phyloP scores from a whole-genome alignment of 2,797 vertebrate species.

The Poeciliopsis presidionis region DNA sequence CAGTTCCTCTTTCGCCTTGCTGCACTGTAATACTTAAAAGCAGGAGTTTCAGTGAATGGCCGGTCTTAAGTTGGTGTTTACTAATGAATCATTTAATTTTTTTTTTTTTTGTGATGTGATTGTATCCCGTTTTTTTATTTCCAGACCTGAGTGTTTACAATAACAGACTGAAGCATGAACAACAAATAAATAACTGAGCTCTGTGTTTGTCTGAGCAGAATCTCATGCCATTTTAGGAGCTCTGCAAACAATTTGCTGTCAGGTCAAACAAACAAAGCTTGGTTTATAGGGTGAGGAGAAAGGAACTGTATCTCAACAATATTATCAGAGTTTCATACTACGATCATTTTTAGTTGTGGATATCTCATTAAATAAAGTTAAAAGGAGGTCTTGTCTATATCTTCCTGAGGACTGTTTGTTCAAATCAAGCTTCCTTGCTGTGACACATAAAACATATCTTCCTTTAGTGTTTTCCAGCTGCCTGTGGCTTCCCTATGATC shows the following conservation, averaged over 20 bases:
- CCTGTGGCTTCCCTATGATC: conserved; percentile 48
- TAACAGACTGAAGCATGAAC: conserved; percentile 23
- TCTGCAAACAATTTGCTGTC: conserved; percentile 39
- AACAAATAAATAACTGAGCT: conserved; percentile 25
- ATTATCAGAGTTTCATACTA: conserved; percentile 9
- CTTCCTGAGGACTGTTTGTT: conserved; percentile 28
- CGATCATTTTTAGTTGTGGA: background rate
- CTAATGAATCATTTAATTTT: conserved; percentile 17
- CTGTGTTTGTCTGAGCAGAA: conserved; percentile 16
- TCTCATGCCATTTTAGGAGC: conserved; percentile 30
- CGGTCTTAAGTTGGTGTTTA: conserved; percentile 24
- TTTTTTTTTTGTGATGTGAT: conserved; percentile 24
- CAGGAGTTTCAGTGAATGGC: conserved; percentile 14
- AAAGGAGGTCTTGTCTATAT: background rate
- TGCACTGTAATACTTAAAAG: background rate
- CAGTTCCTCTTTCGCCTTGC: conserved; percentile 8
- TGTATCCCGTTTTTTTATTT: conserved; percentile 7
- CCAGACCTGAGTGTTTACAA: conserved; percentile 29
- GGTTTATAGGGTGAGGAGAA: background rate
- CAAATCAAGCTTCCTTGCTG: conserved; percentile 19
- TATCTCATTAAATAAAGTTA: background rate
- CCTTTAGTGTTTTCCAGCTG: conserved; percentile 41
- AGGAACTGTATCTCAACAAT: conserved; percentile 9
- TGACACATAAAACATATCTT: conserved; percentile 32
- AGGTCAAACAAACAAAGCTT: conserved; percentile 20